Base-by-base conservation (phyloP, 2,797 vertebrate species). In the Rallus crepitans region DNA sequence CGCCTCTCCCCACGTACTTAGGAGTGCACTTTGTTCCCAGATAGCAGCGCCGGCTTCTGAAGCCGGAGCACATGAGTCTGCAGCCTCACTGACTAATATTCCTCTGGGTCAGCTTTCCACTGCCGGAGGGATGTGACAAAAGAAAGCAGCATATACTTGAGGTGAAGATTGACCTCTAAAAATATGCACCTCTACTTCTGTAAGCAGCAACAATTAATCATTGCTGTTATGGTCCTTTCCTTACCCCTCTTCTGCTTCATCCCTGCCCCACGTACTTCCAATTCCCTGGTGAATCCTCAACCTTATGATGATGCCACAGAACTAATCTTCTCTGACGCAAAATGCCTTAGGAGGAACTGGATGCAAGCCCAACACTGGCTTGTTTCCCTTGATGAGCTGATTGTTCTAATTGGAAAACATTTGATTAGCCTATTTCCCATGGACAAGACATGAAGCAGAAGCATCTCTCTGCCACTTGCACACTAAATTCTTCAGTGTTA, bases 341-440 rank as follows among this genome's bases (percentile, higher is more conserved):
- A 95, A 91, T 64, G 94, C 91, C 82, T 88, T 73, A 82, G 57
- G 90, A 95, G 60, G 63, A 95, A 86, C 82, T 90, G 91, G 95
- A 94, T 82, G 37, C 37, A 88, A 91, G 82, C 91, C 90, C 80
- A 72, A 86, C 13, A 68, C 45, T 72, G 52, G 35, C 73, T 79
- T 92, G 56, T 89, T 97, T 95, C 63, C 48, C 68, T 82, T 82
- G 73, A 95, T 66, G 77, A 90, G 48, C 52, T 73, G 82, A 93
- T 79, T 84, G 80, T 70, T 89, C 31, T 94, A 90, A 94, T 59
- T 92, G 90, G 90, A 84, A 96, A 93, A 94, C 90, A 55, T 84
- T 71, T 94, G 91, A 95, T 94, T 92, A 95, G 75, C 68, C 75
- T 66, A n/a, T 71, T 95, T 95, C 90, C 73, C 42, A 75, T 42